These are phyloP conservation scores for Hydrotaea cyrtoneurina DNA, from an alignment of 2,888 invertebrate species.

Conservation along the genomic window DNA sequence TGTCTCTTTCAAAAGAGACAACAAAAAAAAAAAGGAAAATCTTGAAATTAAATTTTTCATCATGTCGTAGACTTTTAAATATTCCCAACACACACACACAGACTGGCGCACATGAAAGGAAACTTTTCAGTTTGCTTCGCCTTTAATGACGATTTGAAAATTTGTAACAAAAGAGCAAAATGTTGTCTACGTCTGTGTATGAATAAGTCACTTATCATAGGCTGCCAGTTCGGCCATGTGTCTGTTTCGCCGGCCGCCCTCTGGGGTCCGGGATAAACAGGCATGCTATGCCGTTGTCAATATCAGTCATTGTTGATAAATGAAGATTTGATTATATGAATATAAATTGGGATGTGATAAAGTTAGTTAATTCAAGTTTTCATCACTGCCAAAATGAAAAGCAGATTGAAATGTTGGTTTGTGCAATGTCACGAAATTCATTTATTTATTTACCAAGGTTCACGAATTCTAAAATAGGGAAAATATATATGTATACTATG, in stretches of 20 bases:
- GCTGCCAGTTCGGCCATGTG: background rate
- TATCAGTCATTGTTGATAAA: conserved; percentile 31
- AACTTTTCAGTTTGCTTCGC: conserved; percentile 8
- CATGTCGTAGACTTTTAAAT: conserved; percentile 23
- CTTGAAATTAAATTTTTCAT: conserved; percentile 36
- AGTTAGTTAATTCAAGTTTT: conserved; percentile 34
- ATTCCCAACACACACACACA: background rate
- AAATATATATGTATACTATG: too few species aligned
- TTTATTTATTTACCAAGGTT: conserved; percentile 19
- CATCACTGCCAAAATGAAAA: conserved; percentile 8
- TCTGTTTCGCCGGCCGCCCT: background rate
- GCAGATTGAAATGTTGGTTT: conserved; percentile 32
- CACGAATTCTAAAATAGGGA: background rate
- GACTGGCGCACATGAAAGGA: background rate
- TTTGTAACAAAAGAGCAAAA: conserved; percentile 13
- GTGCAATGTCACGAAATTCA: conserved; percentile 31
- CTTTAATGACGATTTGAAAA: background rate
- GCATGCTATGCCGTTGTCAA: background rate
- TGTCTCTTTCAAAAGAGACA: background rate
- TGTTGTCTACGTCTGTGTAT: background rate
- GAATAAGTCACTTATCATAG: conserved; percentile 31
- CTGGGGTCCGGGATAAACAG: background rate
- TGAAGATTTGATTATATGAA: conserved; percentile 40
- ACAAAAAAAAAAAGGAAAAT: conserved; percentile 2
- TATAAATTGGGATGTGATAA: conserved; percentile 33